phyloP scores from a whole-genome alignment of 1,140 invertebrate genomes.

The Orius insidiosus region DNA sequence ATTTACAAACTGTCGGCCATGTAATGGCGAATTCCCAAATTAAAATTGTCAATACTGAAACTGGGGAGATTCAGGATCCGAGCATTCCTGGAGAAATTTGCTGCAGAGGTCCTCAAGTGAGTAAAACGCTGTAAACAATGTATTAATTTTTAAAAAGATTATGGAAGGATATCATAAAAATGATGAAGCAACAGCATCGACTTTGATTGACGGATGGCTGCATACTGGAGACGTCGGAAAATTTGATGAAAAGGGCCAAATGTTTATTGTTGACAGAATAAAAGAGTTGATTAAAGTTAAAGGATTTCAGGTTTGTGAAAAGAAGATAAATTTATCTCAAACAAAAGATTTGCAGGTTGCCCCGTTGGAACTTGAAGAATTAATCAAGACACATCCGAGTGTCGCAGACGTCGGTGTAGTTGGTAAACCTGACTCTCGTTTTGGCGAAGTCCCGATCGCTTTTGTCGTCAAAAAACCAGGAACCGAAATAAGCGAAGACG shows the following conservation, averaged over 20 bases:
- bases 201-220: slow-evolving; percentile 52
- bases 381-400: slow-evolving; percentile 42
- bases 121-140: not conserved
- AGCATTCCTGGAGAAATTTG: slow-evolving; percentile 31
- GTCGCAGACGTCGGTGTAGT: slow-evolving; percentile 54
- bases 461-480: slow-evolving; percentile 39
- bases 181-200: slow-evolving; percentile 39
- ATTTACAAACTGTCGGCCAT: slow-evolving; percentile 19
- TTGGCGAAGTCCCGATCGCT: slow-evolving; percentile 44
- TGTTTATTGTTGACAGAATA: slow-evolving; percentile 55
- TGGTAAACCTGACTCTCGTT: slow-evolving; percentile 41
- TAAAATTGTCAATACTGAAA: slow-evolving; percentile 19
- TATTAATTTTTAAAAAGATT: slow-evolving; percentile 21
- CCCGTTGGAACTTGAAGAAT: slow-evolving; percentile 49
- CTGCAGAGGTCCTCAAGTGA: slow-evolving; percentile 22
- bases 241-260: slow-evolving; percentile 45
- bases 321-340: not conserved
- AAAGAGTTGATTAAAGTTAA: slow-evolving; percentile 61
- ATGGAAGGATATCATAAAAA: slow-evolving; percentile 52
- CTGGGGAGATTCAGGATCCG: slow-evolving; percentile 23
- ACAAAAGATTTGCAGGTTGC: slow-evolving; percentile 28
- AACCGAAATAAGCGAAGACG: slow-evolving; percentile 25
- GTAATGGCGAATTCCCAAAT: slow-evolving; percentile 22
- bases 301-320: slow-evolving; percentile 20
- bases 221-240: slow-evolving; percentile 60